Conservation (phyloP, 2,888 invertebrate species). For the Caenorhabditis zanzibari region DNA sequence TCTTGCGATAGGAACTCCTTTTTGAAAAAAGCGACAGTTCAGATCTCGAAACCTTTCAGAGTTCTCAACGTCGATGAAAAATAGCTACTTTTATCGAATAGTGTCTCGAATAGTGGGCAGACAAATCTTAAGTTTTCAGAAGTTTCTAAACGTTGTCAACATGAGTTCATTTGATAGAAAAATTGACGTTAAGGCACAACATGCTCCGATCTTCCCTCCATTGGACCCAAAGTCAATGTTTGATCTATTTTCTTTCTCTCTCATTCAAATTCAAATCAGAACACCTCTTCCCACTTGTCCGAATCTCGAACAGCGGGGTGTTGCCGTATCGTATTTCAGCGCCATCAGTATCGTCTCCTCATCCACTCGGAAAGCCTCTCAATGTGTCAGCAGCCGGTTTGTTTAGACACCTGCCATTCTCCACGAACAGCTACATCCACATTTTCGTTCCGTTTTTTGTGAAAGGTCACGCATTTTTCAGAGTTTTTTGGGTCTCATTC, state of each 20-base stretch:
- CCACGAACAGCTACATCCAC: slow-evolving; percentile 52
- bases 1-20: no score
- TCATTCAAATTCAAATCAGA: slow-evolving; percentile 47
- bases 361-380: slow-evolving; percentile 45
- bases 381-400: slow-evolving; percentile 53
- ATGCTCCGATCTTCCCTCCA: not conserved
- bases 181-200: no score
- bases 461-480: slow-evolving; percentile 44
- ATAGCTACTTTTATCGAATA: no score
- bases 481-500: slow-evolving; percentile 4
- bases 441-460: slow-evolving; percentile 9
- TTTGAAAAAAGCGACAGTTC: no score
- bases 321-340: slow-evolving; percentile 55
- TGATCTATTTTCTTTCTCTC: slow-evolving; percentile 26
- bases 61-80: no score
- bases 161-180: no score
- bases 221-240: slow-evolving; percentile 5
- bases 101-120: no score
- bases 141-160: no score
- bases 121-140: no score
- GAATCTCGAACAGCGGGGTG: slow-evolving; percentile 42
- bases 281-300: slow-evolving; percentile 31
- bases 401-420: slow-evolving; percentile 63
- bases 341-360: not conserved
- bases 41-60: no score